Evolutionary conservation across 2,113 vertebrate species (phyloP), one percentile per base, ranked within the genome.

Genomic region (Zosterops pallidus): DNA sequence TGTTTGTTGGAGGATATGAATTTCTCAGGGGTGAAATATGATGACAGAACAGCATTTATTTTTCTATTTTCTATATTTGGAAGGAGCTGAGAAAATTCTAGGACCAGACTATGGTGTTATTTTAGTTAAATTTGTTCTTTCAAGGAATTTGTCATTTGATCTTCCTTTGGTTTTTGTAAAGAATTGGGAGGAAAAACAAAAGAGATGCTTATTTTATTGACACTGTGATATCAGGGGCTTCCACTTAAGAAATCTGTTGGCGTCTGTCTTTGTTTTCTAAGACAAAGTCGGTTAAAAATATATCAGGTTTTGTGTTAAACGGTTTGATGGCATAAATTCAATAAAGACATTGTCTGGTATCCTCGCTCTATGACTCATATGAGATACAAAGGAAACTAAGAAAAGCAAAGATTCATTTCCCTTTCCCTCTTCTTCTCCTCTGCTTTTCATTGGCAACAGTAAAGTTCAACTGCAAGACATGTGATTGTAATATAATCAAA

Each of bases 271-370:
- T 94, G 83, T 92, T 95, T 89, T 72, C 63, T 86, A 65, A 78
- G 74, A 94, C 91, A 90, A 94, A 92, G 83, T 86, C 74, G 92
- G 41, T 37, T 95, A 90, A 96, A 97, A 97, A 84, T 84, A 67
- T 82, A 67, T 80, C 80, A 89, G 91, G 70, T 93, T 98, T 97
- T 95, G 71, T 95, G 89, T 96, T 97, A 97, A 97, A 97, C 91
- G 96, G 86, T 94, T 97, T 92, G 95, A 94, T 90, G 86, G 86
- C 90, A 86, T 44, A 89, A 96, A 92, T 96, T 97, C 96, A 97
- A 47, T 93, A 95, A 96, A 95, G 97, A 78, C 80, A 78, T 92
- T 94, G 94, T 97, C 90, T 95, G 93, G 81, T 37, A 7, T 83
- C 70, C 69, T 95, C 89, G 47, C 86, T 57, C 23, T 80, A 39